phyloP scores from a whole-genome alignment of 2,888 invertebrate genomes.

The Latrodectus hesperus region DNA sequence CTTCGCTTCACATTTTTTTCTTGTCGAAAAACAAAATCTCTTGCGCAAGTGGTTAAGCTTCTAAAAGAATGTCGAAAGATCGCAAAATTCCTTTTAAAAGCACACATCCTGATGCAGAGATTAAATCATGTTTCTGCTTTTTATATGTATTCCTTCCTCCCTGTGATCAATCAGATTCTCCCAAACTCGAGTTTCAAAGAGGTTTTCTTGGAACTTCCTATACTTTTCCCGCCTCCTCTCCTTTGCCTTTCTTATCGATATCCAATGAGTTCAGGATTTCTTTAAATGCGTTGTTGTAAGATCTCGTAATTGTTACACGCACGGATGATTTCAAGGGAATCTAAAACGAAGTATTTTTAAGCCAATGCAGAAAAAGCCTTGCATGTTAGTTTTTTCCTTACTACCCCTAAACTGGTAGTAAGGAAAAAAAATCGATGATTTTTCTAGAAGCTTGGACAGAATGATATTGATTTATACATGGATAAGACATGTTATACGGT shows the following conservation, averaged over 20 bases:
- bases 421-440: conserved; percentile 36
- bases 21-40: no score
- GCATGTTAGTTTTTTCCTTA: no score
- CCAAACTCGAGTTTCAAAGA: neutral
- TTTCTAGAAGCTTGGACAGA: conserved; percentile 6
- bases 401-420: conserved; percentile 33
- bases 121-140: neutral
- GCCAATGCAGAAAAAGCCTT: no score
- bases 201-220: conserved; percentile 4
- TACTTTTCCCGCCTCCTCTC: neutral
- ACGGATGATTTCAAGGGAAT: conserved; percentile 23
- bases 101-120: neutral
- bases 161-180: neutral
- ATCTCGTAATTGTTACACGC: conserved; percentile 43
- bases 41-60: no score
- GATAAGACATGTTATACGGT: neutral
- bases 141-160: neutral
- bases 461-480: conserved; percentile 38
- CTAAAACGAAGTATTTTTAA: conserved; percentile 12
- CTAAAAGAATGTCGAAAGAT: no score
- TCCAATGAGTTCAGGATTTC: conserved; percentile 19
- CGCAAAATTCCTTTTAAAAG: neutral
- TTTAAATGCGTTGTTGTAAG: conserved; percentile 27
- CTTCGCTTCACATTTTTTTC: no score
- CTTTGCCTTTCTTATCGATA: conserved; percentile 19